A percentile compares a stretch with the other conserved stretches of the same genome.
Evolutionary conservation across 2,888 invertebrate species (phyloP).

Genomic region (Drosophila anomelani): DNA sequence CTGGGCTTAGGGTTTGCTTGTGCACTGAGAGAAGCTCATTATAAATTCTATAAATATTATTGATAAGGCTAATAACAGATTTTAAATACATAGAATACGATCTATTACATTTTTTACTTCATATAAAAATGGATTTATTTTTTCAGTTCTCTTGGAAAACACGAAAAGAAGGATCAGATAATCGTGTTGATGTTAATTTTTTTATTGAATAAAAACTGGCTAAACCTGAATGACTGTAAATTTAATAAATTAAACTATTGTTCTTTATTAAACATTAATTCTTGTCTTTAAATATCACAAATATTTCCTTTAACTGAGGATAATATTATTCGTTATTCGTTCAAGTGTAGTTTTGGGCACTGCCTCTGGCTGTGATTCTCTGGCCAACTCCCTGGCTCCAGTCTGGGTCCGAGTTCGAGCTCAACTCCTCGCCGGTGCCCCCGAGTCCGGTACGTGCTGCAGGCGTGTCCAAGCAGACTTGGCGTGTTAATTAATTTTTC

Average conservation of each 20-base stretch:
- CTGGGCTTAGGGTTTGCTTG: constrained; percentile 36
- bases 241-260: too few relatives aligned
- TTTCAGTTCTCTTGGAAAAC: too few relatives aligned
- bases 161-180: too few relatives aligned
- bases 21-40: constrained; percentile 3
- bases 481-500: constrained; percentile 65
- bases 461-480: constrained; percentile 48
- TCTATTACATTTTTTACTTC: background rate
- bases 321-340: background rate
- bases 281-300: too few relatives aligned
- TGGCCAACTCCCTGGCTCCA: constrained; percentile 30
- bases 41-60: background rate
- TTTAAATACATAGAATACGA: too few relatives aligned
- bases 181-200: too few relatives aligned
- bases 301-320: background rate
- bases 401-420: constrained; percentile 19
- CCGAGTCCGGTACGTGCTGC: constrained; percentile 56
- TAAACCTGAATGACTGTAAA: too few relatives aligned
- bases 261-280: too few relatives aligned
- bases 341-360: constrained; percentile 16
- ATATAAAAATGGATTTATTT: background rate
- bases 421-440: background rate
- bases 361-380: constrained; percentile 23
- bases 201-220: too few relatives aligned
- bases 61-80: background rate